Conservation (phyloP, 1,140 invertebrate genomes). For the Aphis craccivora region DNA sequence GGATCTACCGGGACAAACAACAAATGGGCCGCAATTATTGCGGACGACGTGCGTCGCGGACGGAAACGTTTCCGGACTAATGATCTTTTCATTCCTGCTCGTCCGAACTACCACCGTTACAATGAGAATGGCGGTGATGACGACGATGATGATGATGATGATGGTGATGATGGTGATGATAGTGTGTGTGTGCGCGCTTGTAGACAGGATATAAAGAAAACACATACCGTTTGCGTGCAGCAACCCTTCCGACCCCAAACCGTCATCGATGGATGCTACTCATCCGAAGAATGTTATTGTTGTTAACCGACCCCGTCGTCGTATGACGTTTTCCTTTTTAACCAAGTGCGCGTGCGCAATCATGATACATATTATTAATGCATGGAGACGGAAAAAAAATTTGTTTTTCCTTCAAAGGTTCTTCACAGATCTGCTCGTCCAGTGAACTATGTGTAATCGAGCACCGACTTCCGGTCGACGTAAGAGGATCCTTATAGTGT, state of each 20-base stretch:
- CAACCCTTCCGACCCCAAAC: conserved; percentile 6
- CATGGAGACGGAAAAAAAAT: not conserved
- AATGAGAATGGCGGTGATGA: not conserved
- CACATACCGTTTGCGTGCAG: not conserved
- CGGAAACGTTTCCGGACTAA: conserved; percentile 47
- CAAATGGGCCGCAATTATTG: conserved; percentile 50
- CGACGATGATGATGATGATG: not conserved
- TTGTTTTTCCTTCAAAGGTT: conserved; percentile 26
- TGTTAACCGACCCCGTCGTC: not conserved
- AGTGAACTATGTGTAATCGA: conserved; percentile 36
- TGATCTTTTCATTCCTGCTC: conserved; percentile 50
- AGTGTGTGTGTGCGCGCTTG: not conserved
- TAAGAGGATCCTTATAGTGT: not conserved
- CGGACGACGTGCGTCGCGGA: conserved; percentile 8
- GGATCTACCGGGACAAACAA: not conserved
- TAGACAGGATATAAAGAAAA: not conserved
- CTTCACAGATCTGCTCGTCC: not conserved
- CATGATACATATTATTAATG: conserved; percentile 35
- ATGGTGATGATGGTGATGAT: conserved; percentile 15
- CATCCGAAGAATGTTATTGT: conserved; percentile 44
- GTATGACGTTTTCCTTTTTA: not conserved
- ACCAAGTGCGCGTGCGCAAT: not conserved
- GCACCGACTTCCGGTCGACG: not conserved
- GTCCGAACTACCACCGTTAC: not conserved
- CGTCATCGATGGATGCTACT: not conserved